These are phyloP conservation scores for Drosophila lowei DNA, from an alignment of 1,140 invertebrate genomes.

Conservation along the genomic window DNA sequence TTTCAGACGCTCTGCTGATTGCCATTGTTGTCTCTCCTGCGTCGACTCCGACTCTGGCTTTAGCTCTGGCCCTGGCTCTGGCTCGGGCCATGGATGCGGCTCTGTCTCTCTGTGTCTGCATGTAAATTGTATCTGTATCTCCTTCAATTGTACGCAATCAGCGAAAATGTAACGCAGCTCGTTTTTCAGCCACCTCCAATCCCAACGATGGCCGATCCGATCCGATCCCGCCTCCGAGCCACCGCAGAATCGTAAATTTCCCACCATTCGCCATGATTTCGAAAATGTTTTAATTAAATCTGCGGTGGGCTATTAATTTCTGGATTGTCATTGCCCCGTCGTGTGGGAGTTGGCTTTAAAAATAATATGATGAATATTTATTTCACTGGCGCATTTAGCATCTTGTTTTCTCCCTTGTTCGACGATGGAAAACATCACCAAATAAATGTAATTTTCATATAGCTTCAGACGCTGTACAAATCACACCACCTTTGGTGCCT, in stretches of 20 bases:
- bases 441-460: slow-evolving; percentile 3
- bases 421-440: slow-evolving; percentile 17
- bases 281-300: slow-evolving; percentile 80
- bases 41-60: neutral
- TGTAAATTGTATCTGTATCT: slow-evolving; percentile 74
- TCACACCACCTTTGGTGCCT: no score
- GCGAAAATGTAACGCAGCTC: slow-evolving; percentile 75
- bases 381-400: slow-evolving; percentile 9
- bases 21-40: slow-evolving; percentile 49
- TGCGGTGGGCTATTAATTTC: slow-evolving; percentile 24
- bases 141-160: slow-evolving; percentile 76
- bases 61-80: no score
- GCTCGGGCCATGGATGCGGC: no score
- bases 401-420: neutral
- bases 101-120: slow-evolving; percentile 22
- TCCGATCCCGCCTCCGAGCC: slow-evolving; percentile 18
- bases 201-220: neutral
- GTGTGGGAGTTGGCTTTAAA: slow-evolving; percentile 43
- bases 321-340: slow-evolving; percentile 9
- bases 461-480: neutral
- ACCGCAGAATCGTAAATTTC: slow-evolving; percentile 43
- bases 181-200: slow-evolving; percentile 56
- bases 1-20: slow-evolving; percentile 66
- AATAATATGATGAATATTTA: slow-evolving; percentile 56
- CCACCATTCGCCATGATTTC: slow-evolving; percentile 31